Evolutionary conservation across 2,113 vertebrate genomes (phyloP).

Genomic region (Xiphophorus maculatus): DNA sequence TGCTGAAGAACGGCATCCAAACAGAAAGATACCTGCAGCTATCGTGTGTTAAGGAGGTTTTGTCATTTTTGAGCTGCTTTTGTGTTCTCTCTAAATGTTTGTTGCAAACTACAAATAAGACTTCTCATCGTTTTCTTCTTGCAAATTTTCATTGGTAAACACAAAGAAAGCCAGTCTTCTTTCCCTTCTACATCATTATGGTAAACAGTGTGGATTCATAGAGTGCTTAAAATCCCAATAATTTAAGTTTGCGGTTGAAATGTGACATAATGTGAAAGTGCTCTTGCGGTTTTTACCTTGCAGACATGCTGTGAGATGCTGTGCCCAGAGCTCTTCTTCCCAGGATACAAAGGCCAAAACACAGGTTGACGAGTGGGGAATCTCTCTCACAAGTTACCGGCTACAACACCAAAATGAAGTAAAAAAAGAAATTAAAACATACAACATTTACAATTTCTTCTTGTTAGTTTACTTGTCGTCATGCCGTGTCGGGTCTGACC

Average conservation of each 20-base stretch:
- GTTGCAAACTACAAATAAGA: too few relatives aligned
- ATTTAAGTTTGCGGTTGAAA: too few relatives aligned
- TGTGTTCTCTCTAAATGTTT: too few relatives aligned
- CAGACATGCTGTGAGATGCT: constrained; percentile 91
- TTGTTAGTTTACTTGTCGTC: too few relatives aligned
- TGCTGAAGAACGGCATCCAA: too few relatives aligned
- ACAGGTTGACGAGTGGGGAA: constrained; percentile 87
- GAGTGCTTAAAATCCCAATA: neutral
- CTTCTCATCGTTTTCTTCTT: too few relatives aligned
- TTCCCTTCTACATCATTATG: neutral
- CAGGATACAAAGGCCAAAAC: constrained; percentile 89
- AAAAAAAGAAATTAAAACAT: neutral
- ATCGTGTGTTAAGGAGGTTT: too few relatives aligned
- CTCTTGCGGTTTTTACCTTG: constrained; percentile 79
- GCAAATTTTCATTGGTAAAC: neutral
- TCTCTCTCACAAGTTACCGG: constrained; percentile 86
- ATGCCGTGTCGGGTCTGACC: constrained; percentile 63
- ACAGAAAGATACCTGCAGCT: too few relatives aligned
- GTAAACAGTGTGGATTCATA: neutral
- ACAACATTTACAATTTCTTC: too few relatives aligned
- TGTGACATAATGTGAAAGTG: neutral
- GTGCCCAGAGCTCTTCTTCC: constrained; percentile 90
- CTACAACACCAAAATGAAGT: constrained; percentile 66
- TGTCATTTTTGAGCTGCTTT: too few relatives aligned
- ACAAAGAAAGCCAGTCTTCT: neutral